Percentiles rank a stretch among this genome's conserved stretches.
Conservation (phyloP, 64 coral and sea anemone genomes). For the Stylophora pistillata region DNA sequence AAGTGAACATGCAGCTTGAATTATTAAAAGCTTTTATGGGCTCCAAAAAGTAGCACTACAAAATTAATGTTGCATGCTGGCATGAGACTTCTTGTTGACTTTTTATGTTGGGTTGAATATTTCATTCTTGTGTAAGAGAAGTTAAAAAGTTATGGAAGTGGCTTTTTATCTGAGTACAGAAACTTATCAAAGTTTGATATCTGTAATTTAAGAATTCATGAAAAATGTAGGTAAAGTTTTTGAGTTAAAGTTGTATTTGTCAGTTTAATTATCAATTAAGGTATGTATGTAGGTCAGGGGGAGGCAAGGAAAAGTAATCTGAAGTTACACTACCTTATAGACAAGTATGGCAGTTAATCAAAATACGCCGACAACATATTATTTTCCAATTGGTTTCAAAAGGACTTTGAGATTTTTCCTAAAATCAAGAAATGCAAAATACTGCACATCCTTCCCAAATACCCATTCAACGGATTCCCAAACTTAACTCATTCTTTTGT, state of each 20-base stretch:
- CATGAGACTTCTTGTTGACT: constrained; percentile 47
- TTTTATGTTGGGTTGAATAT: constrained; percentile 41
- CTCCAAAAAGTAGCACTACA: constrained; percentile 57
- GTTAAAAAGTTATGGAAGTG: constrained; percentile 56
- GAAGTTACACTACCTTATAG: constrained; percentile 62
- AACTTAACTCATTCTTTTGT: constrained; percentile 79
- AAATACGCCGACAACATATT: constrained; percentile 47
- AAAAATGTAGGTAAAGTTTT: constrained; percentile 35
- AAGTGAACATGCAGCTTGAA: constrained; percentile 55
- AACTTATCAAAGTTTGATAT: constrained; percentile 54
- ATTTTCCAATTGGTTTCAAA: constrained; percentile 50
- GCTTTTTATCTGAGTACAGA: constrained; percentile 45
- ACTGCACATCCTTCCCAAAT: constrained; percentile 59
- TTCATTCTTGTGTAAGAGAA: constrained; percentile 56
- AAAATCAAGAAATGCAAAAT: constrained; percentile 53
- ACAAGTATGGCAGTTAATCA: constrained; percentile 56
- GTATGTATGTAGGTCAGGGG: constrained; percentile 62
- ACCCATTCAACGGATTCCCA: constrained; percentile 68
- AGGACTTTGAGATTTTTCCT: constrained; percentile 50
- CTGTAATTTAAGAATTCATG: constrained; percentile 44
- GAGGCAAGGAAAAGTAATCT: constrained; percentile 66
- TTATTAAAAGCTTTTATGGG: constrained; percentile 52
- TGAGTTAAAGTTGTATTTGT: constrained; percentile 47
- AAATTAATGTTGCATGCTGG: constrained; percentile 33
- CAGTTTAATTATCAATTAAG: constrained; percentile 27